Conservation (phyloP, 2,888 invertebrate genomes). For the Opisthograptis luteolata region DNA sequence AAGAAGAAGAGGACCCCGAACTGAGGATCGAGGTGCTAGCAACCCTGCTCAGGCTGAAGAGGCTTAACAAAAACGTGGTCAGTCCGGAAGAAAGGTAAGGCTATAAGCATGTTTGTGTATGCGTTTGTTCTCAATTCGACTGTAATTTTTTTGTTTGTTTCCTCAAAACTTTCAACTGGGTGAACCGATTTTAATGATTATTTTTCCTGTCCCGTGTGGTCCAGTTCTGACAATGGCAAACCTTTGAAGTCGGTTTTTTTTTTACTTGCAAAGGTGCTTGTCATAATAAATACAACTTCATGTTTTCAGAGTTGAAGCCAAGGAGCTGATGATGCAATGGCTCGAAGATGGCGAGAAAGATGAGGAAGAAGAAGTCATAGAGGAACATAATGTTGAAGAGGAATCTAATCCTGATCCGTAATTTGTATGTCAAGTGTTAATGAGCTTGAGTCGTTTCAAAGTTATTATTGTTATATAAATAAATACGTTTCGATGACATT, state of each 20-base stretch:
- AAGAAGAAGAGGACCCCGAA: slow-evolving; percentile 65
- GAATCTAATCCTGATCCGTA: slow-evolving; percentile 41
- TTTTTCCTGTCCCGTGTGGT: too few species aligned
- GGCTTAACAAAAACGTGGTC: slow-evolving; percentile 81
- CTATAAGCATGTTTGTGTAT: too few species aligned
- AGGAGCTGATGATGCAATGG: slow-evolving; percentile 66
- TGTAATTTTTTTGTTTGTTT: too few species aligned
- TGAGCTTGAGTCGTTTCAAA: background rate
- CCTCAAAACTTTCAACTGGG: too few species aligned
- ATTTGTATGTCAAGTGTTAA: slow-evolving; percentile 17
- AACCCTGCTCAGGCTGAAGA: slow-evolving; percentile 77
- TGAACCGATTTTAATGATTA: too few species aligned
- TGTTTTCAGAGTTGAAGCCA: slow-evolving; percentile 61
- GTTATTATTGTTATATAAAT: too few species aligned
- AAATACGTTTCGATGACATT: too few species aligned
- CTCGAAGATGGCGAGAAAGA: slow-evolving; percentile 70
- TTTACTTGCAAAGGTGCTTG: too few species aligned
- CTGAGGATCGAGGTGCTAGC: slow-evolving; percentile 77
- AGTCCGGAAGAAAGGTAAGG: slow-evolving; percentile 77
- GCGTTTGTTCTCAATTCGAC: too few species aligned
- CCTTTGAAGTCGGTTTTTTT: too few species aligned
- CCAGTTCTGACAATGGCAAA: too few species aligned
- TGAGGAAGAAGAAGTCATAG: slow-evolving; percentile 59
- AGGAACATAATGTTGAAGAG: slow-evolving; percentile 44
- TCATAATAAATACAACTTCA: background rate